These are phyloP conservation scores for Limenitis camilla DNA, from an alignment of 2,888 invertebrate species.

Conservation along the genomic window DNA sequence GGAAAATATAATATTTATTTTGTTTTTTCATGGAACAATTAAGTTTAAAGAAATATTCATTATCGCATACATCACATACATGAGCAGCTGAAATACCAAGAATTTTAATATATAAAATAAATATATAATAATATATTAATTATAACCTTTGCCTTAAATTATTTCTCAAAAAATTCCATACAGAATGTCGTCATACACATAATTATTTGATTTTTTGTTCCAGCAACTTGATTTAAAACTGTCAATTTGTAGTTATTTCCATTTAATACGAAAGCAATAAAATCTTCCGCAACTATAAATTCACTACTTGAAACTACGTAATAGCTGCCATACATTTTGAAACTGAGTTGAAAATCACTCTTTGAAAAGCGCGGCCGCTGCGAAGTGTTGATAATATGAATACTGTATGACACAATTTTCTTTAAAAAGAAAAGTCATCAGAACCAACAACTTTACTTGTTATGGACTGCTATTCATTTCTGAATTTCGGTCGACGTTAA, in stretches of 20 bases:
- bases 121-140: too few species aligned
- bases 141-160: too few species aligned
- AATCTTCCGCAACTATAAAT: neutral
- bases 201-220: too few species aligned
- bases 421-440: slow-evolving; percentile 14
- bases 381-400: slow-evolving; percentile 22
- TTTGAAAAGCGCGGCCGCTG: slow-evolving; percentile 11
- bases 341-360: slow-evolving; percentile 15
- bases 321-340: slow-evolving; percentile 17
- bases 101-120: too few species aligned
- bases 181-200: too few species aligned
- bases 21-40: too few species aligned
- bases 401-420: slow-evolving; percentile 20
- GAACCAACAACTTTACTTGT: neutral
- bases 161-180: too few species aligned
- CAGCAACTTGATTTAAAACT: neutral
- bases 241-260: neutral
- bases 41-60: too few species aligned
- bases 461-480: neutral
- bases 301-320: slow-evolving; percentile 10
- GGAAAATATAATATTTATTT: too few species aligned
- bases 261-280: neutral
- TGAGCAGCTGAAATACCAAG: too few species aligned
- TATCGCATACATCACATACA: too few species aligned
- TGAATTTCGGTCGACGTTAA: neutral